These are phyloP conservation scores for Thymelicus acteon DNA, from an alignment of 2,888 invertebrate genomes.

Conservation along the genomic window DNA sequence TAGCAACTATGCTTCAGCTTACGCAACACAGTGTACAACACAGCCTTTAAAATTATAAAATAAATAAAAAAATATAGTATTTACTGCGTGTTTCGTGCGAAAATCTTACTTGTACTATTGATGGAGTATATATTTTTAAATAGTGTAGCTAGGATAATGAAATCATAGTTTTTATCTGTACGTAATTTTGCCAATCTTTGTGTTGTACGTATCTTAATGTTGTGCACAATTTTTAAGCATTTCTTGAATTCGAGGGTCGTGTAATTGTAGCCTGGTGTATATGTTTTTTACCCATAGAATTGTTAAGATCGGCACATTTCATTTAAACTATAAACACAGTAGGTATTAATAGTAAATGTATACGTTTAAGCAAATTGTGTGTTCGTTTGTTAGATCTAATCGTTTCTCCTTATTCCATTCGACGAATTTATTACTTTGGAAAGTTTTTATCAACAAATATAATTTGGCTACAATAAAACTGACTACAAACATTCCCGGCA, in stretches of 20 bases:
- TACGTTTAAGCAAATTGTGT: neutral
- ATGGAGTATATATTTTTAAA: constrained; percentile 77
- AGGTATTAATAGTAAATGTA: neutral
- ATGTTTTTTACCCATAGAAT: constrained; percentile 13
- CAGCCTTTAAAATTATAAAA: constrained; percentile 51
- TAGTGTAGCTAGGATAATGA: constrained; percentile 54
- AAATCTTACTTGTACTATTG: constrained; percentile 60
- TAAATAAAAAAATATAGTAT: constrained; percentile 45
- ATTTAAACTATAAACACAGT: constrained; percentile 4
- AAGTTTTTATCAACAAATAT: neutral
- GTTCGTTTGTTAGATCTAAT: constrained; percentile 7
- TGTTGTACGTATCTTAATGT: constrained; percentile 38
- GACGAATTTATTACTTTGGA: constrained; percentile 23
- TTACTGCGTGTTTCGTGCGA: constrained; percentile 61
- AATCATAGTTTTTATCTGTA: constrained; percentile 44
- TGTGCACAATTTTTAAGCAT: constrained; percentile 41
- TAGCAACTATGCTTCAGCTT: constrained; percentile 48
- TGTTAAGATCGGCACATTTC: constrained; percentile 3
- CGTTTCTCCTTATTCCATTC: neutral
- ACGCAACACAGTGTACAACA: constrained; percentile 45
- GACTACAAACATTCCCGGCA: no score
- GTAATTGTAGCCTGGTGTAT: constrained; percentile 22
- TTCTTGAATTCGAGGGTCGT: constrained; percentile 22
- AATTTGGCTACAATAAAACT: no score
- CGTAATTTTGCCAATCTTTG: constrained; percentile 38